phyloP scores from a whole-genome alignment of 2,797 vertebrate genomes.

The Neosalanx taihuensis region DNA sequence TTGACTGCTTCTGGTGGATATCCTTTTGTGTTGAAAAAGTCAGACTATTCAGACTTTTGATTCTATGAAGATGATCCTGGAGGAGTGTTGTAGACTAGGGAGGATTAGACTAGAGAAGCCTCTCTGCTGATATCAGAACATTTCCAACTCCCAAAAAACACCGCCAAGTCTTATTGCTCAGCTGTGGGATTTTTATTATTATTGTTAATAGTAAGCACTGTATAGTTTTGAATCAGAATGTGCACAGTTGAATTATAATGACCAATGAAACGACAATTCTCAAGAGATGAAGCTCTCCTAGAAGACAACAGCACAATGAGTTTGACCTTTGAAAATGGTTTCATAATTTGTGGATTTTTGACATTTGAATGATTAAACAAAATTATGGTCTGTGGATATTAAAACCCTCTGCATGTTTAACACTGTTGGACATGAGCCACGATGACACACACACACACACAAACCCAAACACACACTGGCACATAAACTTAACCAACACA shows the following conservation, averaged over 20 bases:
- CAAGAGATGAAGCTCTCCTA: background rate
- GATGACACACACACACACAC: background rate
- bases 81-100: too few species aligned
- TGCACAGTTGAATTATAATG: background rate
- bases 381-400: constrained; percentile 6
- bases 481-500: background rate
- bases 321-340: constrained; percentile 10
- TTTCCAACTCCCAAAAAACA: too few species aligned
- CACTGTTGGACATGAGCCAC: background rate
- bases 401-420: background rate
- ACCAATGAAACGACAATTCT: background rate
- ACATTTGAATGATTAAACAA: constrained; percentile 9
- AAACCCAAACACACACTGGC: background rate
- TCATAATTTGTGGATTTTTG: constrained; percentile 1
- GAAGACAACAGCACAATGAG: background rate
- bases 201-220: background rate
- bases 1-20: too few species aligned
- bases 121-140: too few species aligned
- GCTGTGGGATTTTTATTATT: background rate
- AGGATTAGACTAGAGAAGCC: too few species aligned
- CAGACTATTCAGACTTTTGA: too few species aligned
- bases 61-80: too few species aligned
- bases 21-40: too few species aligned
- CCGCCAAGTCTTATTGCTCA: too few species aligned
- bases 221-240: background rate